Base-by-base conservation (phyloP, 1,140 invertebrate genomes). In the Panagrolaimus sp. region DNA sequence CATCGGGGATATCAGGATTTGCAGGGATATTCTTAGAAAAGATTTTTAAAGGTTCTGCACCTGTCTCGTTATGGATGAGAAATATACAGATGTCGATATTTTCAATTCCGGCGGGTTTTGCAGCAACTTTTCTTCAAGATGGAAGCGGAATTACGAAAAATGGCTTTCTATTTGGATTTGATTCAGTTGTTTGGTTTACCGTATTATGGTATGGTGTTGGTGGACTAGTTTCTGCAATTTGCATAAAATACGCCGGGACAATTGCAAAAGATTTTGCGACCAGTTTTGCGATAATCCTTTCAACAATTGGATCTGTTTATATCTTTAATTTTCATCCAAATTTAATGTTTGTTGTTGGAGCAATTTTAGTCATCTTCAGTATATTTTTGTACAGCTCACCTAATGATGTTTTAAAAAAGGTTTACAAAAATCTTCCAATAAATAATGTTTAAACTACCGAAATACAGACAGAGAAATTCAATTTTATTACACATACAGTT, bases 1-100 rank as follows among this genome's bases (percentile, higher is more conserved):
- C 48, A 23, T 16, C 8, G 1, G 8, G 2, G 31, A 38, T 38
- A 38, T 96, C 92, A 42, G 95, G 95, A 5, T 96, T 96, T 86
- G 93, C 93, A 14, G 95, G 94, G 23, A 92, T 98, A 72, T 98
- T 94, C 83, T 97, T 97, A 86, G 95, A 98, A 84, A 97, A 97
- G 87, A 94, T 98, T 75, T 85, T 98, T 0, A 95, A 98, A 85
- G 83, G 84, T 8, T 16, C 14, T 20, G 91, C 92, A 0, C 89
- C 92, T 72, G 89, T 94, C 65, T 92, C 92, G 0, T 88, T 96
- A 0, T 98, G 93, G 92, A 93, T 95, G 89, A 86, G 92, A 75
- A 95, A 95, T 83, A 89, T 95, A 1, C 92, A 95, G 5, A n/a
- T 25, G 42, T 5, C 43, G 9, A 14, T 25, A 1, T 31, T 23